These are phyloP conservation scores for Gibbula magus DNA, from an alignment of 2,888 invertebrate species.

Conservation along the genomic window DNA sequence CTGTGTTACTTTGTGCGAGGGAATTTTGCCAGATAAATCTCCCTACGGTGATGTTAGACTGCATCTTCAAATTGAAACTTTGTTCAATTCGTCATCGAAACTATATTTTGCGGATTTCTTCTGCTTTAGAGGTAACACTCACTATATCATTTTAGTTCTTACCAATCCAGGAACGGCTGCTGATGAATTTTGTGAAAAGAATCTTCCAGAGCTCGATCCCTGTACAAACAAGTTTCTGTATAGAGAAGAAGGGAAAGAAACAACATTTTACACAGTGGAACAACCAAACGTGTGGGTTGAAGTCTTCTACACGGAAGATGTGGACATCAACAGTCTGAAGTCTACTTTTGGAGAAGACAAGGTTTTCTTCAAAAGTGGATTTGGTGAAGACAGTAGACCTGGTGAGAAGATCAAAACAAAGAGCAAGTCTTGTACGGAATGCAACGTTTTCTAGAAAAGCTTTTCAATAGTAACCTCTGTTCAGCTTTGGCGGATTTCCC, in stretches of 20 bases:
- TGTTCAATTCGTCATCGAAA: background rate
- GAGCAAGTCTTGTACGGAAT: no score
- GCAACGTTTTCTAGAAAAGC: no score
- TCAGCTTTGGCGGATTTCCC: no score
- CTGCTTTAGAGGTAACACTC: background rate
- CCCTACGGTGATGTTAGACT: background rate
- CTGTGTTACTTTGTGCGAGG: background rate
- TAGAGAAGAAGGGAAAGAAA: background rate
- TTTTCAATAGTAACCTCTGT: no score
- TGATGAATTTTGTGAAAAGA: background rate
- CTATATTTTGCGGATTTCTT: background rate
- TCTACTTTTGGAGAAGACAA: background rate
- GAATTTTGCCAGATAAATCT: background rate
- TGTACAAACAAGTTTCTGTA: background rate
- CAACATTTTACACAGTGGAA: no score
- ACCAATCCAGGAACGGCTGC: background rate
- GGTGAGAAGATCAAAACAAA: no score
- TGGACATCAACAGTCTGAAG: background rate
- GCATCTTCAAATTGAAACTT: background rate
- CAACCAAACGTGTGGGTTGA: background rate
- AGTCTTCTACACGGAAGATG: no score
- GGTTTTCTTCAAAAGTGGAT: no score
- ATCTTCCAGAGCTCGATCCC: background rate
- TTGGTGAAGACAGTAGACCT: no score
- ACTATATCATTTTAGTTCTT: background rate